Percentiles rank a stretch among this genome's conserved stretches.
Evolutionary conservation across 2,888 invertebrate genomes (phyloP).

Genomic region (Stenolophus ochropezus): DNA sequence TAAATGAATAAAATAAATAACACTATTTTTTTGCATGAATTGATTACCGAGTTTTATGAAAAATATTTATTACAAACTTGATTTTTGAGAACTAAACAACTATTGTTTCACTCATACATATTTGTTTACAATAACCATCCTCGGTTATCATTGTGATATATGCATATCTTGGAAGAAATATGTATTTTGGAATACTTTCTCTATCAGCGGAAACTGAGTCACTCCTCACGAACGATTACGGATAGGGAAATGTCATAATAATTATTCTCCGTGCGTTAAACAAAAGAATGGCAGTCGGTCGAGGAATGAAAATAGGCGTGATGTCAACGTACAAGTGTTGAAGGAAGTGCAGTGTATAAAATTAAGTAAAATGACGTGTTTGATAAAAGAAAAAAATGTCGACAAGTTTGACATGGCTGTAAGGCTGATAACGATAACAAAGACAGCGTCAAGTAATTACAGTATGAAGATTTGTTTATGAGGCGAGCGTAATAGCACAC

Average conservation of each 20-base stretch:
- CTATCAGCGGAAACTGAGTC: neutral
- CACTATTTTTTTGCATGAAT: no score
- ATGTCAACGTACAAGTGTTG: slow-evolving; percentile 28
- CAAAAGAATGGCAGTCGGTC: neutral
- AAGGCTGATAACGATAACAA: slow-evolving; percentile 12
- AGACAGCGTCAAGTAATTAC: slow-evolving; percentile 39
- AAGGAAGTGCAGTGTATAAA: slow-evolving; percentile 23
- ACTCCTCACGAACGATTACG: neutral
- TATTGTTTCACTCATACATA: no score
- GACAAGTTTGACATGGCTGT: slow-evolving; percentile 23
- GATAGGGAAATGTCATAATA: neutral
- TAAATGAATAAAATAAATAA: no score
- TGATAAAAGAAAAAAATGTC: slow-evolving; percentile 19
- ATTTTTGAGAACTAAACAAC: no score
- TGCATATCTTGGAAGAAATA: no score
- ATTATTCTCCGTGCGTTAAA: neutral
- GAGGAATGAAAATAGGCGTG: neutral
- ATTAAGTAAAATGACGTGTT: slow-evolving; percentile 40
- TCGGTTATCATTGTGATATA: no score
- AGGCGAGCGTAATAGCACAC: neutral
- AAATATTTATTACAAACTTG: no score
- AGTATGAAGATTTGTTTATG: slow-evolving; percentile 32
- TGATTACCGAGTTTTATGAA: no score
- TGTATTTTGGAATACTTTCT: neutral
- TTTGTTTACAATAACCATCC: no score